Percentiles rank a stretch among this genome's conserved stretches.
These are phyloP conservation scores for Peromyscus attwateri DNA, from an alignment of 2,797 vertebrate genomes.

Conservation along the genomic window DNA sequence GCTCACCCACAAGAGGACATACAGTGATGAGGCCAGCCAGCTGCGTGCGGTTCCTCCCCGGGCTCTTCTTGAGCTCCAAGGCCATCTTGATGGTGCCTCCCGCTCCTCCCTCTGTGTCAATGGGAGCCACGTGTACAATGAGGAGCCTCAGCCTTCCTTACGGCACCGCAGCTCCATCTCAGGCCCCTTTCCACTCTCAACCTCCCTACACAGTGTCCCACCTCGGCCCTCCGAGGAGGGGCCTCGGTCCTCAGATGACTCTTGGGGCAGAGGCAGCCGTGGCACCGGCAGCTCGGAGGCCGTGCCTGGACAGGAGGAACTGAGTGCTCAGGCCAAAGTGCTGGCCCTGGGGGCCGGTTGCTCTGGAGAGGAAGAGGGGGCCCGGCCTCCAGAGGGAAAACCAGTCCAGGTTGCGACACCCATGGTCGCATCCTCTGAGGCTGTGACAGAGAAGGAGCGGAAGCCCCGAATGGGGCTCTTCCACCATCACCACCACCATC, in stretches of 20 bases:
- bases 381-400: constrained; percentile 75
- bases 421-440: constrained; percentile 77
- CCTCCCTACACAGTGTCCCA: constrained; percentile 89
- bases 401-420: constrained; percentile 81
- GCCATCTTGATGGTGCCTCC: constrained; percentile 90
- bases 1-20: constrained; percentile 92
- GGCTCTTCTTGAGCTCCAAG: constrained; percentile 89
- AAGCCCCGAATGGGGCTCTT: constrained; percentile 90
- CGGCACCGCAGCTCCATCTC: constrained; percentile 80
- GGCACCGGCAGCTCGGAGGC: constrained; percentile 86
- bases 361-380: constrained; percentile 82
- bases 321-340: constrained; percentile 86
- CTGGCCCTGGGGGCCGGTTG: constrained; percentile 67
- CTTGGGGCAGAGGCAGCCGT: constrained; percentile 87
- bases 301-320: constrained; percentile 63
- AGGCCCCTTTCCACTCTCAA: constrained; percentile 87
- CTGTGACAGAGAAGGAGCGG: constrained; percentile 86
- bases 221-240: constrained; percentile 84
- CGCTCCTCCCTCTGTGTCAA: constrained; percentile 93
- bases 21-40: constrained; percentile 92
- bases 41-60: constrained; percentile 87
- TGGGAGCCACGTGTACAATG: constrained; percentile 92
- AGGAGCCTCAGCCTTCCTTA: constrained; percentile 85
- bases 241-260: constrained; percentile 80
- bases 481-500: constrained; percentile 89